Base-by-base conservation (phyloP, 2,888 invertebrate species). In the Leuctra nigra region DNA sequence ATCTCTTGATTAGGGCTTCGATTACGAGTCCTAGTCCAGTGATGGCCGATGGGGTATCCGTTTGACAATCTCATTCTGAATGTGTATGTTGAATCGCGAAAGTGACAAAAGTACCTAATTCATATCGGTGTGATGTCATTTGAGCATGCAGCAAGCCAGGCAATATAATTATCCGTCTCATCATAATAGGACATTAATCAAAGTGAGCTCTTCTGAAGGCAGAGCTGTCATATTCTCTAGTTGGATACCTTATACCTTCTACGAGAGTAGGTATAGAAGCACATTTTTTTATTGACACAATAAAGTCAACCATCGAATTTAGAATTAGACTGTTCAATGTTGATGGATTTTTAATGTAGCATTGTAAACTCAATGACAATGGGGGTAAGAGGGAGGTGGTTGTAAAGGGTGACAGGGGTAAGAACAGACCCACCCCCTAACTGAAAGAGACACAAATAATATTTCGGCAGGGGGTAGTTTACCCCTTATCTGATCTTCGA, bases 311-410 rank as follows among this genome's bases (percentile, higher is more conserved):
- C n/a, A 25, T 18, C 18, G 50, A 29, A 50, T 35, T 35, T 50
- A 29, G 35, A 35, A 50, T 35, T 50, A n/a, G n/a, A 50, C 50
- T 50, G 35, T 50, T 7, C 35, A 9, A 14, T 20, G 33, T 25
- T 58, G 55, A 58, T 58, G 58, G 58, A 52, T 55, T 58, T 58
- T 58, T 58, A 58, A 58, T 58, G 58, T 53, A 35, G 52, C 39
- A 58, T 54, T 47, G 55, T 50, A 18, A 55, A 50, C 39, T 23
- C 52, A 50, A 54, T 29, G 47, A 50, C 46, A 29, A 52, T 20
- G 39, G 24, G n/a, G 38, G 13, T n/a, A 23, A 1, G 11, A 39
- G 56, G 23, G 53, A 33, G 23, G 35, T 7, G 14, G 13, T n/a
- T n/a, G n/a, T n/a, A n/a, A 53, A 16, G 54, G 14, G 52, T 25